Base-by-base conservation (phyloP, 1,140 invertebrate genomes). In the Caenorhabditis remanei region DNA sequence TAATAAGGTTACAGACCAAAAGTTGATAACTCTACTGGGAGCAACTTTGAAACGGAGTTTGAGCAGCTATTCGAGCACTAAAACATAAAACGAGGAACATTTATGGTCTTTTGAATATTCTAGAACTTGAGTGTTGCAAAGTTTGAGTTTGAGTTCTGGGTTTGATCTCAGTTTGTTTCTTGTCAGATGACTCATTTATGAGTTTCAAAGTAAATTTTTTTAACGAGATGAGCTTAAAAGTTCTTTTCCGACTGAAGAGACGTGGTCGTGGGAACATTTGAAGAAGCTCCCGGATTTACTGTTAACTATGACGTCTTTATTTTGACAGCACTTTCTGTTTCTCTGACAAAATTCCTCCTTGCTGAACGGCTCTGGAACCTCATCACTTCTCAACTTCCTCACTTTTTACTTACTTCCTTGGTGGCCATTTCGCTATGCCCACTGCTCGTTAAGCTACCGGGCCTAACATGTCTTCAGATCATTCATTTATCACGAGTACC, bases 21-120 rank as follows among this genome's bases (percentile, higher is more conserved):
- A n/a, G 65, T 46, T 71, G 71, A 50, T 50, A 79, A 21, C 46
- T 53, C 71, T 79, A 53, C 21, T 7, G 71, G 71, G 71, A 79
- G 46, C 46, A 43, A 71, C 41, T 14, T 71, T 8, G 14, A 6
- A 43, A 46, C 14, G 61, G 21, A 32, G 61, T 63, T 63, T 63
- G 61, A 63, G 14, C 61, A 32, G 19, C 13, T 14, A 58, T 32
- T 32, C 19, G 55, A 58, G 14, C 61, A 63, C 61, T 63, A 63
- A 46, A 71, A 71, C 40, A 43, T 7, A 32, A n/a, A 65, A 24
- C 4, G 61, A 40, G 11, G 43, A 46, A 71, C 65, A 50, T 53
- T 79, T 79, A 79, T 79, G 71, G 14, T 79, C 40, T 40, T 79
- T 50, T 79, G n/a, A 79, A 79, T 79, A 79, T 79, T 79, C 71